Evolutionary conservation across 2,113 vertebrate species (phyloP), one percentile per base, ranked within the genome.

Genomic region (Urocitellus parryii): DNA sequence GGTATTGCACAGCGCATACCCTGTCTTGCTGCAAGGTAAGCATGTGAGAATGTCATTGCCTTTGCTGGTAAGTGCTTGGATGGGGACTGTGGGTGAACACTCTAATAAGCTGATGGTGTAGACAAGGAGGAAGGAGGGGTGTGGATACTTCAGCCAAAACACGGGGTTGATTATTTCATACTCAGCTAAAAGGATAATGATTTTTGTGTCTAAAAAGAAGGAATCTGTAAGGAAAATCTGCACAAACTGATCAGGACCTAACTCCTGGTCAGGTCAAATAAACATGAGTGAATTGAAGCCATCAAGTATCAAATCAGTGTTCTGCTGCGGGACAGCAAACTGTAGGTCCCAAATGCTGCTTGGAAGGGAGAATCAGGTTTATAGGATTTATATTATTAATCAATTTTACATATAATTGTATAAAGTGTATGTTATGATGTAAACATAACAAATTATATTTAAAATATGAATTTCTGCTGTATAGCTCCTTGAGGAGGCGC

Each of bases 401-500:
- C 58, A 42, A 72, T 70, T 42, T 9, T 81, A 63, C 20, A 45
- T 56, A 58, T 7, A 34, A 6, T 78, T 34, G 8, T 58, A 63
- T 76, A 29, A 13, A 16, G 0, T 61, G 8, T 20, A n/a, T 80
- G 22, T 9, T 86, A 58, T 48, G 56, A 74, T 63, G 25, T 22
- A 82, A 73, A 22, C 63, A 20, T 39, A 73, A n/a, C 85, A 70
- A 63, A 67, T 79, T 45, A 74, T n/a, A n/a, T 12, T 48, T 77
- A 85, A 77, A 63, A 45, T 16, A 27, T 37, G 34, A 53, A 81
- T 24, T 82, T 79, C 8, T 74, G 11, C 53, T 76, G 2, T 39
- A 37, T 24, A 74, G 4, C 17, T 25, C 1, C 5, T 34, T 70
- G 53, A 37, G 6, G 2, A 27, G 4, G 8, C 11, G 1, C 0